Evolutionary conservation across 1,140 invertebrate species (phyloP).

Genomic region (Bombyx mandarina): DNA sequence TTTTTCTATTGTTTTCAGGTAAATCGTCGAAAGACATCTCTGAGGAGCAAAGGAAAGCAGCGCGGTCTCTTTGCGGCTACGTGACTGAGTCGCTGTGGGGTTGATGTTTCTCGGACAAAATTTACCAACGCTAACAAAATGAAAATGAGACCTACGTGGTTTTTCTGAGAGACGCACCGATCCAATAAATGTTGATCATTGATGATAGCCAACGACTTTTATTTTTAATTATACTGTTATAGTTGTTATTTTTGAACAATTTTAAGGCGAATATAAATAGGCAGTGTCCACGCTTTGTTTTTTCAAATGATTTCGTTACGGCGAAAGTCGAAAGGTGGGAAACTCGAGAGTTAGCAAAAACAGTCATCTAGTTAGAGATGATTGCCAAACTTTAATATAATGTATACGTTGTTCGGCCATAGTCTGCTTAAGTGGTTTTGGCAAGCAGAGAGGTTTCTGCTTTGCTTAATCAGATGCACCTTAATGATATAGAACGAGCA

Average conservation of each 20-base stretch:
- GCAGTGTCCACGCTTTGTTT: no score
- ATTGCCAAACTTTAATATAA: conserved; percentile 44
- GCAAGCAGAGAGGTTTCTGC: conserved; percentile 42
- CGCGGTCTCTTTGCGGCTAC: conserved; percentile 15
- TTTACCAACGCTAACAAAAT: no score
- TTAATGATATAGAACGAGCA: conserved; percentile 32
- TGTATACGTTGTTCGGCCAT: conserved; percentile 25
- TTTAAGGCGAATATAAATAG: no score
- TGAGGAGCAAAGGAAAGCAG: conserved; percentile 23
- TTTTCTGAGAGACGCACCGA: no score
- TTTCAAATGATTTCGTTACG: no score
- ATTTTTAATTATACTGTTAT: no score
- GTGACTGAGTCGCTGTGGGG: conserved; percentile 12
- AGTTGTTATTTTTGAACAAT: no score
- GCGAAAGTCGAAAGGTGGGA: conserved; percentile 11
- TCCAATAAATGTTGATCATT: no score
- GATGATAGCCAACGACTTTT: no score
- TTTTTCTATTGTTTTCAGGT: conserved; percentile 67
- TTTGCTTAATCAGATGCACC: conserved; percentile 49
- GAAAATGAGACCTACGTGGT: no score
- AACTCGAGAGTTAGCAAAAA: conserved; percentile 22
- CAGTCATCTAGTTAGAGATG: conserved; percentile 29
- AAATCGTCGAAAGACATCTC: conserved; percentile 58
- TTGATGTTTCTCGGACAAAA: no score
- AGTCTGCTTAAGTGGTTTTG: conserved; percentile 51